Conservation (phyloP, 2,113 vertebrate genomes). For the Paedocypris sp. region DNA sequence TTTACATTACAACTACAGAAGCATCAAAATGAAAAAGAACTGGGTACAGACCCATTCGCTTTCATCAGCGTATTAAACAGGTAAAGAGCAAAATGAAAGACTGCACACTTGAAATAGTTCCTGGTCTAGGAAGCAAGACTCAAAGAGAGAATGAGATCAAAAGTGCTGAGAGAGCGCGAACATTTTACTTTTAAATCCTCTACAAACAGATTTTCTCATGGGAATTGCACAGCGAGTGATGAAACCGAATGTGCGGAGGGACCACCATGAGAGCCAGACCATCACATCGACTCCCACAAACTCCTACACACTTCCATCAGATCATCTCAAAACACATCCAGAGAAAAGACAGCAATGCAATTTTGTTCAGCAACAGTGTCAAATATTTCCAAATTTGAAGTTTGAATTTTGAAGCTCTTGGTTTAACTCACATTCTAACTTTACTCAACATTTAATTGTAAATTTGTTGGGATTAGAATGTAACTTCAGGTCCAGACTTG, state of each 20-base stretch:
- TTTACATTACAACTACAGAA: background rate
- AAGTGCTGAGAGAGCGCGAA: constrained; percentile 9
- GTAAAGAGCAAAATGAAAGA: background rate
- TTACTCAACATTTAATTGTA: too few species aligned
- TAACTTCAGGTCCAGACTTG: too few species aligned
- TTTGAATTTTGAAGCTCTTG: too few species aligned
- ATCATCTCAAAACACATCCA: constrained; percentile 31
- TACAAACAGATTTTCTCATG: constrained; percentile 27
- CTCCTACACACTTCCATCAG: constrained; percentile 10
- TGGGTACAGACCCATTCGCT: background rate
- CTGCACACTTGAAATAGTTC: background rate
- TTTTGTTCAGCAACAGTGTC: too few species aligned
- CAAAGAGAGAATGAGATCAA: background rate
- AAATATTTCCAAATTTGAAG: too few species aligned
- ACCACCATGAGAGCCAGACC: constrained; percentile 26
- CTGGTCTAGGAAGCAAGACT: background rate
- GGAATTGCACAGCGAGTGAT: constrained; percentile 27
- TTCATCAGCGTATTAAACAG: background rate
- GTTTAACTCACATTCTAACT: too few species aligned
- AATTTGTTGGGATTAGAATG: too few species aligned
- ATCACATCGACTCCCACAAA: background rate
- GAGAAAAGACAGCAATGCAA: too few species aligned
- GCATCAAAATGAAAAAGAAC: constrained; percentile 1
- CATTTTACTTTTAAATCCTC: constrained; percentile 20
- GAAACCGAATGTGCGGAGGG: constrained; percentile 1